Conservation (phyloP, 35 echinoderm and acorn worm genomes). For the Stichopus chloronotus region DNA sequence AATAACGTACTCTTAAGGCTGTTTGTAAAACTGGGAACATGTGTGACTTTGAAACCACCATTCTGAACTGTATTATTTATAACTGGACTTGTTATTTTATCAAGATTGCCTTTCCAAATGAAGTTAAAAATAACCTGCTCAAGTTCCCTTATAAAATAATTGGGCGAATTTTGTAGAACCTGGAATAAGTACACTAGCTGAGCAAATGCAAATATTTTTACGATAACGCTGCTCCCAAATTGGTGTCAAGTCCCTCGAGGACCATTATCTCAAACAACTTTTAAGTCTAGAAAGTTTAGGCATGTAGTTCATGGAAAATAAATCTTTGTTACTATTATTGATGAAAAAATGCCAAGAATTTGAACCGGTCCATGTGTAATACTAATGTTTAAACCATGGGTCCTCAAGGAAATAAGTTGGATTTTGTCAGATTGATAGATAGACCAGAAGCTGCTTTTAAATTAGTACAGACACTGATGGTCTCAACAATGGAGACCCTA, state of each 20-base stretch:
- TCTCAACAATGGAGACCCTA: neutral
- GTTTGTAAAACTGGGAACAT: neutral
- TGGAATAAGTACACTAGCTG: too few species aligned
- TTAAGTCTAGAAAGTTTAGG: neutral
- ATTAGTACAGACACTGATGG: neutral
- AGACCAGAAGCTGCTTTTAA: neutral
- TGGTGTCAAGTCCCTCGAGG: neutral
- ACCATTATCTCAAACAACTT: neutral
- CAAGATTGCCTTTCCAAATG: too few species aligned
- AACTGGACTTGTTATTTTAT: too few species aligned
- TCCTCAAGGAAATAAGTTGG: neutral
- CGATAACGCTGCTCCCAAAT: neutral
- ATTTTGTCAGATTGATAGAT: neutral
- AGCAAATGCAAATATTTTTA: neutral
- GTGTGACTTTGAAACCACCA: too few species aligned
- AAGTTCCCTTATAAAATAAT: neutral
- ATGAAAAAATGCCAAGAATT: neutral
- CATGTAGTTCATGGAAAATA: constrained; percentile 22
- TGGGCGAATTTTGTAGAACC: neutral
- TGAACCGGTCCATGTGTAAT: neutral
- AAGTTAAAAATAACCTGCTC: too few species aligned
- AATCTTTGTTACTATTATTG: neutral
- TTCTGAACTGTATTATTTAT: too few species aligned
- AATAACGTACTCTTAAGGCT: neutral
- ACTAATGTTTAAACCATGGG: neutral